Evolutionary conservation across 2,113 vertebrate genomes (phyloP), one percentile per base, ranked within the genome.

Genomic region (Daboia siamensis): DNA sequence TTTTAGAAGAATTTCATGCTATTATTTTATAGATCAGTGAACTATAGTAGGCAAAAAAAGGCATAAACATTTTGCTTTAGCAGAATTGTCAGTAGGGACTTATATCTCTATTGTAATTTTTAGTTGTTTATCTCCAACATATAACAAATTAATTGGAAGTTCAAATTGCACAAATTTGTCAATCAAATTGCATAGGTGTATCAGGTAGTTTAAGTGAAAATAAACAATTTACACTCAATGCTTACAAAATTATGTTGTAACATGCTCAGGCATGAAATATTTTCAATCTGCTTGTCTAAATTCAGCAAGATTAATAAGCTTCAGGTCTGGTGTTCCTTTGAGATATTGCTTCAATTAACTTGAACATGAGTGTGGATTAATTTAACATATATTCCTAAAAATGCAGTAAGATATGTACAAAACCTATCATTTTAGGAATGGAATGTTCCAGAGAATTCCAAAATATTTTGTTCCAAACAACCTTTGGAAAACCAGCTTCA

Each of bases 131-230:
- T 93, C 26, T 91, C 59, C 29, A 59, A 89, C 86, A 85, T 84
- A 26, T 51, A 80, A 89, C 29, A 86, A 92, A 90, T 92, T 92
- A 92, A 92, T 90, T 85, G 55, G 56, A 92, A 92, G 51, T 89
- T 10, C 7, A 26, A 90, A 90, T 61, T 44, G 74, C 88, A 90
- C 92, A 89, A 89, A 89, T 92, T 80, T 86, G 21, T 90, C 84
- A 89, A 90, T 21, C 24, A 89, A 56, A 5, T 48, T 85, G 13
- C 86, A 3, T 61, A 89, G 61, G 57, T 56, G 26, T 11, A 87
- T 91, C n/a, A 87, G 64, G n/a, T 86, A 52, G 44, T 23, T 33
- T 88, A 17, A 6, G 23, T 29, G 55, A 64, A 61, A 89, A 86
- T 86, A 51, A 86, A 26, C 69, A 89, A 26, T 64, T 89, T 52